A percentile compares a stretch with the other conserved stretches of the same genome.
Conservation (phyloP, 2,888 invertebrate species). For the Crocallis elinguaria region DNA sequence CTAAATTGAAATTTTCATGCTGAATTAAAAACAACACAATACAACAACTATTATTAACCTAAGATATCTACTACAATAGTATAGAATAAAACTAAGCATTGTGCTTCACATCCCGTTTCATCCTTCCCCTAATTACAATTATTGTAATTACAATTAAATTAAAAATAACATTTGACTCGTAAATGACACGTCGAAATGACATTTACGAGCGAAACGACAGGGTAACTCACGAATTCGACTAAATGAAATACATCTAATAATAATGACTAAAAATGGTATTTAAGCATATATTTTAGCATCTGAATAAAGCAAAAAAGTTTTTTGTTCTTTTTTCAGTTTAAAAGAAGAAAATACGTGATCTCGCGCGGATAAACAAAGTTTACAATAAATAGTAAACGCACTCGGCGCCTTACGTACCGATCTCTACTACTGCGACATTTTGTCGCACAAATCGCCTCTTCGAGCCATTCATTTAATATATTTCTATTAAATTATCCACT, state of each 20-base stretch:
- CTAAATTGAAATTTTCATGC: slow-evolving; percentile 66
- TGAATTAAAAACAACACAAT: slow-evolving; percentile 73
- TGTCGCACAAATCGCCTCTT: slow-evolving; percentile 60
- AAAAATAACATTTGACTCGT: slow-evolving; percentile 41
- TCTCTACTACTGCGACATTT: slow-evolving; percentile 45
- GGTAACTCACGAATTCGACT: slow-evolving; percentile 75
- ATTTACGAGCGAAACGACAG: slow-evolving; percentile 36
- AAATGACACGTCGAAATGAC: slow-evolving; percentile 40
- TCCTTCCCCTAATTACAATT: slow-evolving; percentile 46
- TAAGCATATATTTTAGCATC: slow-evolving; percentile 68
- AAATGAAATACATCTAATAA: slow-evolving; percentile 75
- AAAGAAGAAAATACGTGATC: slow-evolving; percentile 43
- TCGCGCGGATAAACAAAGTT: slow-evolving; percentile 68
- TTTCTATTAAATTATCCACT: slow-evolving; percentile 82
- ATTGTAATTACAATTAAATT: slow-evolving; percentile 51
- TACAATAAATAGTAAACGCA: slow-evolving; percentile 81
- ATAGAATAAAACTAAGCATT: slow-evolving; percentile 67
- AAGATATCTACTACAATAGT: slow-evolving; percentile 63
- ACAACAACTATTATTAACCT: slow-evolving; percentile 78
- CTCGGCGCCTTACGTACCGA: slow-evolving; percentile 43
- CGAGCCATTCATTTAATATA: slow-evolving; percentile 79
- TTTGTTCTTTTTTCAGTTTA: slow-evolving; percentile 49
- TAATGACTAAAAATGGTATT: slow-evolving; percentile 70
- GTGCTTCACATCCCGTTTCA: slow-evolving; percentile 61
- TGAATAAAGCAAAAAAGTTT: slow-evolving; percentile 58